These are phyloP conservation scores for Psittacula echo DNA, from an alignment of 2,797 vertebrate genomes.

Conservation along the genomic window DNA sequence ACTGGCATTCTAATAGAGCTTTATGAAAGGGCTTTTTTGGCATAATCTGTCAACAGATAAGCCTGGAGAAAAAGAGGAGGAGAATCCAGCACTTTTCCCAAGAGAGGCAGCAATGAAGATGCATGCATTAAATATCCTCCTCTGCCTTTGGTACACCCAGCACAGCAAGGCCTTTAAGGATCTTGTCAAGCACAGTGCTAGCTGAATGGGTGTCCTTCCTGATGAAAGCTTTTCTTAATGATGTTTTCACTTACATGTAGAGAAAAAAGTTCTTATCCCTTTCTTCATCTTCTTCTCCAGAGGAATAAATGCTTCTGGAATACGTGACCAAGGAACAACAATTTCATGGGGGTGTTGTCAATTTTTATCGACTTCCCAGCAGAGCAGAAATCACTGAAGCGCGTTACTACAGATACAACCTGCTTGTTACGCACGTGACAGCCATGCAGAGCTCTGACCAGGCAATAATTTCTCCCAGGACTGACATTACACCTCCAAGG, in stretches of 20 bases:
- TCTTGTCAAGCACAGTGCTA: neutral
- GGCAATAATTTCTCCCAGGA: neutral
- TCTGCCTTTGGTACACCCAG: neutral
- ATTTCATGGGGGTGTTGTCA: neutral
- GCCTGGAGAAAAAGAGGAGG: neutral
- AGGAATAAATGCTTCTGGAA: neutral
- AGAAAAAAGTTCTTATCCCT: neutral
- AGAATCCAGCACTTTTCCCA: neutral
- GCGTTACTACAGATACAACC: neutral
- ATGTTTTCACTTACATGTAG: neutral
- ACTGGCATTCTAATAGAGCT: constrained; percentile 51
- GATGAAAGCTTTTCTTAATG: constrained; percentile 13
- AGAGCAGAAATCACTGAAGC: neutral
- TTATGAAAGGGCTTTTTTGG: constrained; percentile 15
- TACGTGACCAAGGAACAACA: neutral
- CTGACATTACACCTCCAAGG: rapidly evolving
- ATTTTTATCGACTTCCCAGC: neutral
- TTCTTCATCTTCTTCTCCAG: neutral
- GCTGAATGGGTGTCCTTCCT: neutral
- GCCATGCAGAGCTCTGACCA: neutral
- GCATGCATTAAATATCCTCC: constrained; percentile 2
- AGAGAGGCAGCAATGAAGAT: constrained; percentile 13
- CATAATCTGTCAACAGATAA: constrained; percentile 11
- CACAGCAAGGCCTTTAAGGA: neutral
- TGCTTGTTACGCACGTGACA: neutral